These are phyloP conservation scores for Cheilosia impressa DNA, from an alignment of 2,888 invertebrate species.

Conservation along the genomic window DNA sequence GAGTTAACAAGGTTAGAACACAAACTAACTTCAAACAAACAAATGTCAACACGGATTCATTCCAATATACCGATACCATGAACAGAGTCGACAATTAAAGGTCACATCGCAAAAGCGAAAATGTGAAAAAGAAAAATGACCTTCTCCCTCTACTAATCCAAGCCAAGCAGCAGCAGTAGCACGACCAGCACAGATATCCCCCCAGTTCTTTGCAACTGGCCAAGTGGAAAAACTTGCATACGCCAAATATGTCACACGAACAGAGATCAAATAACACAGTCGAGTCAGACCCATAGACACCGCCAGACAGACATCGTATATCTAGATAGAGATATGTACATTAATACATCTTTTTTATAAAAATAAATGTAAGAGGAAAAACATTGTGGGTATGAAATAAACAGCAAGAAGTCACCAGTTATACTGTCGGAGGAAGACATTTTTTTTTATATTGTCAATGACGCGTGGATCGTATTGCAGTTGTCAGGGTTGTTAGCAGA, in stretches of 20 bases:
- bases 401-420: conserved; percentile 5
- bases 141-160: conserved; percentile 49
- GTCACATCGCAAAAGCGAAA: conserved; percentile 54
- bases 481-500: conserved; percentile 19
- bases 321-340: conserved; percentile 38
- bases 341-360: conserved; percentile 21
- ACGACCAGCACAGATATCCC: background rate
- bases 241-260: conserved; percentile 72
- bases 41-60: conserved; percentile 57
- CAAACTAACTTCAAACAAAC: conserved; percentile 38
- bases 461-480: conserved; percentile 70
- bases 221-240: conserved; percentile 61
- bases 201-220: conserved; percentile 18
- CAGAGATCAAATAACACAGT: conserved; percentile 39
- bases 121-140: conserved; percentile 35
- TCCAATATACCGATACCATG: conserved; percentile 26
- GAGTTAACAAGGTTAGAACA: conserved; percentile 26
- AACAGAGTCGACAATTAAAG: conserved; percentile 59
- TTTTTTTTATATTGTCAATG: conserved; percentile 65
- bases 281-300: conserved; percentile 19
- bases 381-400: conserved; percentile 9
- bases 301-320: conserved; percentile 50
- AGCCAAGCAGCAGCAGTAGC: background rate
- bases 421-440: conserved; percentile 8
- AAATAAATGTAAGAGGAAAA: conserved; percentile 19